phyloP scores from a whole-genome alignment of 2,113 vertebrate species.

The Sialia sialis region DNA sequence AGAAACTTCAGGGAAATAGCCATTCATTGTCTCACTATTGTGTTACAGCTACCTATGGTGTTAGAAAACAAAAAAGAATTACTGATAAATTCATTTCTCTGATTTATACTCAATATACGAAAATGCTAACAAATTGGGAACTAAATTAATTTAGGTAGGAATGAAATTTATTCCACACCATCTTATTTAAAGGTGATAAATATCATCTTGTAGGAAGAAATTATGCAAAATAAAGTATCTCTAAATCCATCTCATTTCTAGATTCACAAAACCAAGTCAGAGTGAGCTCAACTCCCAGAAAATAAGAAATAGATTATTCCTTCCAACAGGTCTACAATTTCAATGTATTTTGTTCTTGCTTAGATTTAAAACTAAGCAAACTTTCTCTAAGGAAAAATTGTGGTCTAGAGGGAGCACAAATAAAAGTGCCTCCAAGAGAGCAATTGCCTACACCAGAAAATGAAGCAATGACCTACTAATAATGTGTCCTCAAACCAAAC shows the following conservation, averaged over 20 bases:
- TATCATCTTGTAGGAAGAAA: neutral
- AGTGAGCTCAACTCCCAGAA: neutral
- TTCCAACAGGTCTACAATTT: neutral
- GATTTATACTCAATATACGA: neutral
- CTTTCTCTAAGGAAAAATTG: neutral
- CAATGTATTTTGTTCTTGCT: neutral
- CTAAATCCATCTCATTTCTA: neutral
- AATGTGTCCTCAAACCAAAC: neutral
- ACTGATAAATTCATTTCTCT: neutral
- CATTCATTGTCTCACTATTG: neutral
- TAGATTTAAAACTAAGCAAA: neutral
- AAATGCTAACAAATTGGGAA: neutral
- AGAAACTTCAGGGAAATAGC: slow-evolving; percentile 3
- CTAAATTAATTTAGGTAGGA: neutral
- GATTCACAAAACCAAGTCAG: neutral
- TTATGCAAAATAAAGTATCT: neutral
- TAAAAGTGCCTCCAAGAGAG: neutral
- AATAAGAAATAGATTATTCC: neutral
- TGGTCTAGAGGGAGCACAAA: neutral
- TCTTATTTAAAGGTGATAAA: neutral
- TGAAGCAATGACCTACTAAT: neutral
- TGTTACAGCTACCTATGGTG: neutral
- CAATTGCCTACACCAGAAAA: neutral
- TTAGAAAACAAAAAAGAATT: neutral
- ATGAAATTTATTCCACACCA: neutral